Evolutionary conservation across 2,888 invertebrate genomes (phyloP), one percentile per base, ranked within the genome.

Genomic region (Drosophila trichaetosa): DNA sequence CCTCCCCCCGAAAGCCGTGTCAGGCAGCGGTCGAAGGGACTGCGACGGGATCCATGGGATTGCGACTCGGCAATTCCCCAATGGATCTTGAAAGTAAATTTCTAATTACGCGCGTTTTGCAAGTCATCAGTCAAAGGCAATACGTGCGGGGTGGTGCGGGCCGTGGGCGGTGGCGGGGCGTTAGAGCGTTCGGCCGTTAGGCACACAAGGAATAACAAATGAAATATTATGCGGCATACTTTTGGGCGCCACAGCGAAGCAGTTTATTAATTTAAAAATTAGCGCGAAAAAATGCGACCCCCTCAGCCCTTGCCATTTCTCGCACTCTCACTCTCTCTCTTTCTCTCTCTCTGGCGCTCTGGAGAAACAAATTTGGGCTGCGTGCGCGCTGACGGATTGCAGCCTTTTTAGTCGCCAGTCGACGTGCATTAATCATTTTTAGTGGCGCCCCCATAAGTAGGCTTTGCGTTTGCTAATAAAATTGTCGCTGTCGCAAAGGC

Each of bases 81-180:
- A 76, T 85, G 90, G 90, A 89, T 89, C 89, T 90, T 85, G 86
- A 89, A 87, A 89, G 87, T 89, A 87, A 89, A 90, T 87, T 90
- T 90, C 89, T 89, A 88, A 88, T 88, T 88, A 88, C 83, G 82
- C 89, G 79, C 88, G 69, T 87, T 90, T 90, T 90, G 82, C 89
- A 76, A 90, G 85, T 89, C 88, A 90, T 89, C 89, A 85, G 89
- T 89, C 88, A 89, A 89, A 90, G 79, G 82, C 85, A 69, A 67
- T 65, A 76, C 66, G 49, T 51, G 29, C 13, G 57, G n/a, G 51
- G 3, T 13, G n/a, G 13, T 3, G 11, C 8, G 51, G 58, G 40
- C n/a, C 0, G 21, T 11, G 61, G 38, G 54, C 34, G 36, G 29
- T 27, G 38, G 13, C 4, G 8, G 8, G 21, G 46, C 46, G 46